Percentiles rank a stretch among this genome's conserved stretches.
phyloP scores from a whole-genome alignment of 2,888 invertebrate species.

The Bugulina stolonifera region DNA sequence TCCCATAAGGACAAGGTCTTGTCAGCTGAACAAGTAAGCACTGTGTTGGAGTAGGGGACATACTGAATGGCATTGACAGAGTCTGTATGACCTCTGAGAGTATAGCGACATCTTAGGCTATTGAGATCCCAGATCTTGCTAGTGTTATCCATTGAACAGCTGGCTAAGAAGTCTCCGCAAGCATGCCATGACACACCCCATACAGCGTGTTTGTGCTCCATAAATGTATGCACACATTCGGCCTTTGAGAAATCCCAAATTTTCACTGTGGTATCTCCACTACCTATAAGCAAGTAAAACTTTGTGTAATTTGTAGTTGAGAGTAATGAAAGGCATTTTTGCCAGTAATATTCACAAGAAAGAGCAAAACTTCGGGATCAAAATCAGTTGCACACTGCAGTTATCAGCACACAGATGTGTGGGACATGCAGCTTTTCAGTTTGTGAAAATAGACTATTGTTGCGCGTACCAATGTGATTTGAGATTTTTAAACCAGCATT shows the following conservation, averaged over 20 bases:
- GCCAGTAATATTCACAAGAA: too few species aligned
- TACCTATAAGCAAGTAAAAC: conserved; percentile 39
- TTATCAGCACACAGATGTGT: too few species aligned
- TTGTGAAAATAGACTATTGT: too few species aligned
- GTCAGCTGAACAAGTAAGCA: conserved; percentile 51
- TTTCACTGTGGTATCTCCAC: conserved; percentile 53
- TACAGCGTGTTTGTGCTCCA: conserved; percentile 52
- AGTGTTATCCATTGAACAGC: conserved; percentile 52
- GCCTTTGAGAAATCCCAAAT: conserved; percentile 53
- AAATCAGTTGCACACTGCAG: too few species aligned
- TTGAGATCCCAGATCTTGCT: conserved; percentile 52
- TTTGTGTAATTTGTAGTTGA: too few species aligned
- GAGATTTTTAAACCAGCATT: too few species aligned
- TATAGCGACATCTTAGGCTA: conserved; percentile 49
- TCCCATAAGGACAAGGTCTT: conserved; percentile 54
- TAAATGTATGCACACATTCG: conserved; percentile 52
- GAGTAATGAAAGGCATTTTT: too few species aligned
- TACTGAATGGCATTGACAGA: conserved; percentile 53
- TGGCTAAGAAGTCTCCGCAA: conserved; percentile 52
- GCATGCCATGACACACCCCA: conserved; percentile 53
- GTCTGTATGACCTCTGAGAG: conserved; percentile 51
- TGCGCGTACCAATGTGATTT: too few species aligned
- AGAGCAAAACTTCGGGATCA: too few species aligned
- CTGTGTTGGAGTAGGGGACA: conserved; percentile 50
- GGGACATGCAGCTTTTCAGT: too few species aligned